These are phyloP conservation scores for Laspeyria flexula DNA, from an alignment of 2,888 invertebrate species.

Conservation along the genomic window DNA sequence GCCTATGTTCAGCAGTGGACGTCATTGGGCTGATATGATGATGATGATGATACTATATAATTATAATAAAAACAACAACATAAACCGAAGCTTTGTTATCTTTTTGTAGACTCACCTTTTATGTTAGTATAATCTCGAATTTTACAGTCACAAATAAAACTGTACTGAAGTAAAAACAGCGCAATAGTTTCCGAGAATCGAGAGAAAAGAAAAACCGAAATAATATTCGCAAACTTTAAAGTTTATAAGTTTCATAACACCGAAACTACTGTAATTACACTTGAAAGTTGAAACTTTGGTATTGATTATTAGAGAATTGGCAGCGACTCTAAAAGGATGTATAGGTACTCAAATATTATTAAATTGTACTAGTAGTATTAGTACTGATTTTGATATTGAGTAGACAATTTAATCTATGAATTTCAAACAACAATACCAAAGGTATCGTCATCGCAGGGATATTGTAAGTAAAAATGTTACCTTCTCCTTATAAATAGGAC, in stretches of 20 bases:
- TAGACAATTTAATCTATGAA: too few species aligned
- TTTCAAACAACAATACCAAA: too few species aligned
- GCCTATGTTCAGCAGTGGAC: too few species aligned
- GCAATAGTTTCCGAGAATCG: slow-evolving; percentile 6
- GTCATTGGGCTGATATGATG: too few species aligned
- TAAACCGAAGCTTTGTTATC: neutral
- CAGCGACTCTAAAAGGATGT: neutral
- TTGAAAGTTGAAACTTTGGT: slow-evolving; percentile 42
- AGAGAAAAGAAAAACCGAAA: slow-evolving; percentile 38
- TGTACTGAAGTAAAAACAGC: slow-evolving; percentile 49
- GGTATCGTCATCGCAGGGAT: too few species aligned
- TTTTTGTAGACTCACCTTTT: slow-evolving; percentile 12
- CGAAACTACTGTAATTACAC: slow-evolving; percentile 45
- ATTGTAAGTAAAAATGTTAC: too few species aligned
- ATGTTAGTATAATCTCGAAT: slow-evolving; percentile 18
- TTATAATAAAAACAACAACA: neutral
- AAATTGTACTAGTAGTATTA: too few species aligned
- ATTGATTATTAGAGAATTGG: slow-evolving; percentile 16
- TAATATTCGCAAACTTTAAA: slow-evolving; percentile 51
- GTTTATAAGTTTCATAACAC: slow-evolving; percentile 48
- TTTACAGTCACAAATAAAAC: slow-evolving; percentile 24
- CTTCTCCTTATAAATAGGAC: too few species aligned
- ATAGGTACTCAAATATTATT: neutral
- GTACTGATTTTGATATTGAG: too few species aligned
- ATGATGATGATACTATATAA: too few species aligned